Base-by-base conservation (phyloP, 2,888 invertebrate genomes). In the Platerodrilus igneus region DNA sequence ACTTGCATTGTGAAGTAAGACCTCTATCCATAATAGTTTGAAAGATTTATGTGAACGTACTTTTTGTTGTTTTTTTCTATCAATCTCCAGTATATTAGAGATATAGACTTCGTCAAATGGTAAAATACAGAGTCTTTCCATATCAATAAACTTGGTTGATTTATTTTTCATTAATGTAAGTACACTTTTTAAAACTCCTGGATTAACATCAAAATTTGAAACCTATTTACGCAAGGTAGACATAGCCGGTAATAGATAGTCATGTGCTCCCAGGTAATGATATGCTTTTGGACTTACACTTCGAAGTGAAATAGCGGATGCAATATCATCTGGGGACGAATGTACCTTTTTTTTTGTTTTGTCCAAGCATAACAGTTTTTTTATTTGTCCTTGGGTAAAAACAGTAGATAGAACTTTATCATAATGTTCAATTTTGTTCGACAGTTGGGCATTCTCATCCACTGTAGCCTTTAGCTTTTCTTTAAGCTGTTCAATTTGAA, bases 261-360 rank as follows among this genome's bases (percentile, higher is more conserved):
- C 31, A 34, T 9, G 19, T 14, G 23, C 25, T 15, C 32, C 11
- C 27, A 47, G 32, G 21, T 33, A 47, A 33, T 44, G 15, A 33
- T 44, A 47, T 10, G 47, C 47, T 25, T 41, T 47, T 10, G 41
- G 25, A 25, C 45, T 47, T 10, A 47, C 36, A 28, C 35, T 37
- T 14, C 44, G 28, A 13, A 47, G 29, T 19, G 47, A 40, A 23
- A 47, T 16, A 26, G 47, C 43, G 14, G 32, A 35, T 9, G 40
- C 25, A 26, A 47, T 47, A 33, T 47, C 47, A 14, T 37, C 27
- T 6, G 37, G 3, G 4, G 19, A 30, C 41, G 40, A 47, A 21
- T 10, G 20, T 14, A 42, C 20, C 14, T 25, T 25, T 25, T 25
- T 26, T 27, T 17, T 13, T 10, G 10, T 10, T 10, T 21, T 15